Evolutionary conservation across 2,113 vertebrate genomes (phyloP).

Genomic region (Salvator merianae): DNA sequence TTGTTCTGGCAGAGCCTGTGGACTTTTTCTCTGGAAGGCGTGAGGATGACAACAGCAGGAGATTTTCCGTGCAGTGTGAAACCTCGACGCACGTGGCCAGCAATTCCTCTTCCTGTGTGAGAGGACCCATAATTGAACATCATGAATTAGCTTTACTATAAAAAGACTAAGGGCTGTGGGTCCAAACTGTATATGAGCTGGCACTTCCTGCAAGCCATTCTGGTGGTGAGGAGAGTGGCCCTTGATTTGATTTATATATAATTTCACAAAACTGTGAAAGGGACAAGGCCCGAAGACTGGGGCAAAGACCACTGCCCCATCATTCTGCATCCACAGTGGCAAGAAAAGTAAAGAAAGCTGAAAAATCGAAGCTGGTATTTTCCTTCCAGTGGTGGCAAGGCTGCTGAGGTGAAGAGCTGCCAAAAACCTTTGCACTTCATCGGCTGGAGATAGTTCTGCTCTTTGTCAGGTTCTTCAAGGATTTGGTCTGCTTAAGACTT

Average conservation of each 20-base stretch:
- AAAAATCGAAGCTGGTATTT: neutral
- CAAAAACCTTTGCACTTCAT: neutral
- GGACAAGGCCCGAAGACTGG: neutral
- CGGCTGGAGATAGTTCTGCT: neutral
- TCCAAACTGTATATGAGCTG: neutral
- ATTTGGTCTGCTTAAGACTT: neutral
- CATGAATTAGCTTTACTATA: neutral
- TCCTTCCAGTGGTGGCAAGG: neutral
- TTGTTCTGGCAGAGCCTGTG: fast-evolving
- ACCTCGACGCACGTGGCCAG: neutral
- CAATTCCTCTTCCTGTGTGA: neutral
- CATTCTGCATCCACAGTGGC: neutral
- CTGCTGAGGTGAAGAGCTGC: neutral
- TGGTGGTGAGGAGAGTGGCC: neutral
- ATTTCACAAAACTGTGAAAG: neutral
- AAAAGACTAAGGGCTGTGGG: neutral
- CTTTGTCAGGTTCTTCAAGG: neutral
- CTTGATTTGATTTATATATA: neutral
- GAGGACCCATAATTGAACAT: neutral
- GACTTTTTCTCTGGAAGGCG: neutral
- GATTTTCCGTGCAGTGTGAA: neutral
- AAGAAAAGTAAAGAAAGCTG: too few relatives aligned
- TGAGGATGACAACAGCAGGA: neutral
- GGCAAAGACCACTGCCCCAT: neutral
- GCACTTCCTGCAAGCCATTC: neutral